phyloP scores from a whole-genome alignment of 2,797 vertebrate genomes.

The Protonibea diacanthus region DNA sequence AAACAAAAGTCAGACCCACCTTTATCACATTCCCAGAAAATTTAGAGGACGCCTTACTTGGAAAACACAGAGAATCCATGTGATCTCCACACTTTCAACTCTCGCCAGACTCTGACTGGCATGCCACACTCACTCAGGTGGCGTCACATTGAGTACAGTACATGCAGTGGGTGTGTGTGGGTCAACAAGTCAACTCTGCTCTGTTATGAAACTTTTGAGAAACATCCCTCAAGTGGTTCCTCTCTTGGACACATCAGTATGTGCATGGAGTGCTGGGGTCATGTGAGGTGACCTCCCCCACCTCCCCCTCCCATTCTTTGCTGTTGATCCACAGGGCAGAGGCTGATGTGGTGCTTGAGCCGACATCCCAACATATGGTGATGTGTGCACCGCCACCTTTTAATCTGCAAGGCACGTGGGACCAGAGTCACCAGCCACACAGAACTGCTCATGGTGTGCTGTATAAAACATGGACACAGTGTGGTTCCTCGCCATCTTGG shows the following conservation, averaged over 20 bases:
- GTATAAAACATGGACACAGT: neutral
- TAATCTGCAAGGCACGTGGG: slow-evolving; percentile 59
- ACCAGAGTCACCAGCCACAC: slow-evolving; percentile 25
- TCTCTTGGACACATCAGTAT: slow-evolving; percentile 1
- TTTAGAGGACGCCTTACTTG: slow-evolving; percentile 29
- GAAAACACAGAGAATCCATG: slow-evolving; percentile 44
- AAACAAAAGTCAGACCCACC: slow-evolving; percentile 32
- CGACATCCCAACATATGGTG: slow-evolving; percentile 57
- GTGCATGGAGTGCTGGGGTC: slow-evolving; percentile 1
- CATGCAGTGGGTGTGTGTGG: neutral
- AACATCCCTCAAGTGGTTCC: slow-evolving; percentile 11
- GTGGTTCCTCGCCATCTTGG: too few relatives aligned
- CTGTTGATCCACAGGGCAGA: slow-evolving; percentile 18
- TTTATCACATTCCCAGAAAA: slow-evolving; percentile 42
- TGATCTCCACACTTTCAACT: slow-evolving; percentile 57
- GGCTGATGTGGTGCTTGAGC: slow-evolving; percentile 18
- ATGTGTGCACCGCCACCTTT: slow-evolving; percentile 40
- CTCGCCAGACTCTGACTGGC: slow-evolving; percentile 33
- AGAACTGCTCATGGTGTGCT: neutral
- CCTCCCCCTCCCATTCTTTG: neutral
- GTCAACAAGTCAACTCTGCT: slow-evolving; percentile 18
- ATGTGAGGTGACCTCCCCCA: slow-evolving; percentile 25
- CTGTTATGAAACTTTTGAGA: slow-evolving; percentile 13
- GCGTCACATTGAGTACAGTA: slow-evolving; percentile 26
- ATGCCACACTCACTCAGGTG: slow-evolving; percentile 38